A percentile compares a stretch with the other conserved stretches of the same genome.
phyloP scores from a whole-genome alignment of 2,797 vertebrate genomes.

The Erithacus rubecula region DNA sequence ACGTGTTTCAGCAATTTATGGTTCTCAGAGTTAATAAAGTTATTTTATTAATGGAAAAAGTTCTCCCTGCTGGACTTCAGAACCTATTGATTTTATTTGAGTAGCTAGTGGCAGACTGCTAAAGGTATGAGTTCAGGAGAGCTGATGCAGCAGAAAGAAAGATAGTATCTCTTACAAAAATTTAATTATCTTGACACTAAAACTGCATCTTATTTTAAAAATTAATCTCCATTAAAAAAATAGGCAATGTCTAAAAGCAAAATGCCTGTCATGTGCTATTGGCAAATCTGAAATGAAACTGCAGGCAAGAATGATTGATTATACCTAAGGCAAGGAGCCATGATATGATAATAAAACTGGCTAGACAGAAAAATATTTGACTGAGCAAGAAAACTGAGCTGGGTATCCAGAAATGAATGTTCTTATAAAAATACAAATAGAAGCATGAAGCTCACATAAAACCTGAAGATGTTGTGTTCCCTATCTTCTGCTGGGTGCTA shows the following conservation, averaged over 20 bases:
- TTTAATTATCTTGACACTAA: conserved; percentile 44
- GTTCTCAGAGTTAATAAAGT: conserved; percentile 3
- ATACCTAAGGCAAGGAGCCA: not conserved
- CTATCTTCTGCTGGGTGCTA: not conserved
- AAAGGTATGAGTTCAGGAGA: not conserved
- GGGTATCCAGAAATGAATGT: not conserved
- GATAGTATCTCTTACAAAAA: conserved; percentile 29
- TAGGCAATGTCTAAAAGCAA: not conserved
- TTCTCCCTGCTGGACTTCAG: conserved; percentile 11
- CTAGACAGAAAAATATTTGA: not conserved
- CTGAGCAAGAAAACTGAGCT: not conserved
- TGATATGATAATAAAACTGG: not conserved
- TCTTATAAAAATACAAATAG: not conserved
- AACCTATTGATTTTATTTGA: conserved; percentile 54
- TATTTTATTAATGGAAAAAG: conserved; percentile 15
- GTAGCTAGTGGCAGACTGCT: not conserved
- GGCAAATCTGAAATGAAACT: conserved; percentile 24
- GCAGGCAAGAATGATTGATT: conserved; percentile 10
- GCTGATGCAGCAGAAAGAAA: conserved; percentile 34
- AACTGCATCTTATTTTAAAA: conserved; percentile 37
- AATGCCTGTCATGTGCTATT: conserved; percentile 6
- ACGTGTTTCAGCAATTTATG: not conserved
- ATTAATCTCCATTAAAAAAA: conserved; percentile 42
- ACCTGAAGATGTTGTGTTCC: not conserved
- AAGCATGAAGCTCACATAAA: not conserved